These are phyloP conservation scores for Nannoperca obscura DNA, from an alignment of 2,797 vertebrate species.

Conservation along the genomic window DNA sequence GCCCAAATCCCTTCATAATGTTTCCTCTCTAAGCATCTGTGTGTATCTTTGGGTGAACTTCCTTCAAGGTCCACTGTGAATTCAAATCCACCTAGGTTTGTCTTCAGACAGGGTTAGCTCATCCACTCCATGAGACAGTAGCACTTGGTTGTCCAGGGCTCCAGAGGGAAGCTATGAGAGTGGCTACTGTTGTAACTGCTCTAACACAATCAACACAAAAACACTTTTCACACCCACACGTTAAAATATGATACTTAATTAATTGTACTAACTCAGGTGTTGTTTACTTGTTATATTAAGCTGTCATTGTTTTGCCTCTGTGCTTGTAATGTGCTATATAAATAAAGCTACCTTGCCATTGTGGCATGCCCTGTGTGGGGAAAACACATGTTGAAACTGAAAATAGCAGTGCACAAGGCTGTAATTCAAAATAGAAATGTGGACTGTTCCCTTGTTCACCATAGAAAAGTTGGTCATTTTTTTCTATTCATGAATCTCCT, in stretches of 20 bases:
- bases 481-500: too few relatives aligned
- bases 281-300: conserved; percentile 14
- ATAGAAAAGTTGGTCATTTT: background rate
- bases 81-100: conserved; percentile 31
- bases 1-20: background rate
- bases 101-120: conserved; percentile 50
- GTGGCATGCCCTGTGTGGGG: background rate
- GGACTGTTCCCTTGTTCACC: background rate
- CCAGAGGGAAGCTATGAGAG: conserved; percentile 22
- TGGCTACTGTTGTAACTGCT: conserved; percentile 31
- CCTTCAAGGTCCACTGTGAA: conserved; percentile 32
- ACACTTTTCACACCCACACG: background rate
- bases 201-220: conserved; percentile 43
- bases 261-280: conserved; percentile 21
- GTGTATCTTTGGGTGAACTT: conserved; percentile 22
- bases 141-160: conserved; percentile 41
- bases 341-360: too few relatives aligned
- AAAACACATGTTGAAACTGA: background rate
- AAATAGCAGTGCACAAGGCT: background rate
- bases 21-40: background rate
- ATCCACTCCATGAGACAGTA: conserved; percentile 31
- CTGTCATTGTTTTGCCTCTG: background rate
- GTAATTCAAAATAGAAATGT: background rate
- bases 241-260: conserved; percentile 40
- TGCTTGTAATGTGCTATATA: too few relatives aligned